These are phyloP conservation scores for Hyles euphorbiae DNA, from an alignment of 1,140 invertebrate species.

Conservation along the genomic window DNA sequence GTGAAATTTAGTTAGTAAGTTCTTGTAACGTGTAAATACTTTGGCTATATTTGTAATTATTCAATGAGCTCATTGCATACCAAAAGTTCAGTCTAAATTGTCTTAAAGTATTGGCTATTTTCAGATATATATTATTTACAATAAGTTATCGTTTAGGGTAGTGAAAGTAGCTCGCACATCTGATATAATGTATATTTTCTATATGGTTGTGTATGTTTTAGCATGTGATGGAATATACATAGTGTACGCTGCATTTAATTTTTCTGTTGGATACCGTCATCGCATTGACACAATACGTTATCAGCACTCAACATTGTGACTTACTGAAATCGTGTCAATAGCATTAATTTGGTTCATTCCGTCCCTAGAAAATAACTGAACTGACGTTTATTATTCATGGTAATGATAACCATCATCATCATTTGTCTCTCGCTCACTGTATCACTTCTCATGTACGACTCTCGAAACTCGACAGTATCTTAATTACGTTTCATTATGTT, in stretches of 20 bases:
- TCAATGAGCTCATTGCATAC: constrained; percentile 29
- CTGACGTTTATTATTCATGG: too few species aligned
- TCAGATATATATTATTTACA: constrained; percentile 27
- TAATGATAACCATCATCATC: constrained; percentile 6
- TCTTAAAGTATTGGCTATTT: constrained; percentile 30
- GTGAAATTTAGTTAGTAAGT: constrained; percentile 21
- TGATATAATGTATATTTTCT: constrained; percentile 16
- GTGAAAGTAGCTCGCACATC: constrained; percentile 11
- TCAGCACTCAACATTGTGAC: constrained; percentile 8
- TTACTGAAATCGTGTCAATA: not conserved
- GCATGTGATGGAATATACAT: constrained; percentile 20
- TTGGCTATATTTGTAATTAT: constrained; percentile 31
- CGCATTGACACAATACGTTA: constrained; percentile 11
- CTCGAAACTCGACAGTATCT: not conserved
- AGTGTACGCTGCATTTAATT: constrained; percentile 35
- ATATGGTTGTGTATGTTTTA: constrained; percentile 44
- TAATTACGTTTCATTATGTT: not conserved
- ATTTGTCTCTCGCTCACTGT: not conserved
- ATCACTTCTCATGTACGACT: not conserved
- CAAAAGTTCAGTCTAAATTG: constrained; percentile 33
- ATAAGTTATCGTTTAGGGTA: constrained; percentile 24
- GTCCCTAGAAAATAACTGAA: constrained; percentile 44
- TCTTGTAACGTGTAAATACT: constrained; percentile 36
- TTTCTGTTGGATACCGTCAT: constrained; percentile 18
- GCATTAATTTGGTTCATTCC: constrained; percentile 51